Evolutionary conservation across 2,888 invertebrate species (phyloP).

Genomic region (Aspidapion aeneum): DNA sequence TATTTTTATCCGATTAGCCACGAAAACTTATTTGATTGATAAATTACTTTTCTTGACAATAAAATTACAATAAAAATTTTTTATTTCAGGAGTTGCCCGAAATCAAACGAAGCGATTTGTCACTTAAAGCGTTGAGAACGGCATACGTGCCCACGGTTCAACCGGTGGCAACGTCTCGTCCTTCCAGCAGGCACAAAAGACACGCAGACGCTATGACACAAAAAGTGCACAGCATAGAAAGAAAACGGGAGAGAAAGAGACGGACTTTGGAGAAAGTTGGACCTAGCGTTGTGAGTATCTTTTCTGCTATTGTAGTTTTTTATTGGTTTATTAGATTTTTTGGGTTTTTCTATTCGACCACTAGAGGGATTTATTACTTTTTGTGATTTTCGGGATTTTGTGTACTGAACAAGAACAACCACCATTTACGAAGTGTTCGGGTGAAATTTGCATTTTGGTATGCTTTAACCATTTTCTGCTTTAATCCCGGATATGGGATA

Average conservation of each 20-base stretch:
- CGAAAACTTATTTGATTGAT: no score
- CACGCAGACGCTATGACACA: constrained; percentile 37
- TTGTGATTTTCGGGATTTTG: no score
- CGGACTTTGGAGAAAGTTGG: constrained; percentile 60
- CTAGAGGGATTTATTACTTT: no score
- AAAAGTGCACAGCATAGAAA: constrained; percentile 34
- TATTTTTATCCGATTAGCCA: no score
- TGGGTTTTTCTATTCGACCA: not conserved
- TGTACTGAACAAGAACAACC: no score
- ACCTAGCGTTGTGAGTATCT: constrained; percentile 58
- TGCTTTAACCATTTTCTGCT: no score
- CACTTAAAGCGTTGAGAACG: constrained; percentile 41
- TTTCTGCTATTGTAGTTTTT: constrained; percentile 6
- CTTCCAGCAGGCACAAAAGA: constrained; percentile 42
- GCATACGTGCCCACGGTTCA: constrained; percentile 27
- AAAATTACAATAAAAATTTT: no score
- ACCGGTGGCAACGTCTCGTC: constrained; percentile 27
- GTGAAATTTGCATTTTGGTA: no score
- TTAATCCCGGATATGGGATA: no score
- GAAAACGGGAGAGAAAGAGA: constrained; percentile 53
- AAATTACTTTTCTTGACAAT: no score
- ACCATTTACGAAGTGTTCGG: no score
- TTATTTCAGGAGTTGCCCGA: constrained; percentile 44
- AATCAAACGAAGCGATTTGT: constrained; percentile 29
- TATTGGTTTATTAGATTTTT: not conserved